phyloP scores from a whole-genome alignment of 2,113 vertebrate genomes.

The Nyctereutes procyonoides region DNA sequence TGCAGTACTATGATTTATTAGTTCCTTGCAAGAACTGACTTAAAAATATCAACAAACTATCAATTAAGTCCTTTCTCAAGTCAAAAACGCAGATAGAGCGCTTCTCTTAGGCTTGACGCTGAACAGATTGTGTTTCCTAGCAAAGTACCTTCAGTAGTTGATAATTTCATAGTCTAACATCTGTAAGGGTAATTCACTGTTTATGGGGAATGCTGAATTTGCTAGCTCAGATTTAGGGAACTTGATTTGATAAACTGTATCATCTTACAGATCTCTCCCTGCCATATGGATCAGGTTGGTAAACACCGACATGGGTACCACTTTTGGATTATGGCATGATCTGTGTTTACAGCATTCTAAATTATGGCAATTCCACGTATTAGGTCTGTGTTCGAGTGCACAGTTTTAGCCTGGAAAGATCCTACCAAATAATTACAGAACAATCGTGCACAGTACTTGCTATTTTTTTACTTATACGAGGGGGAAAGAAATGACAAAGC shows the following conservation, averaged over 20 bases:
- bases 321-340: slow-evolving; percentile 53
- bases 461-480: slow-evolving; percentile 57
- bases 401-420: slow-evolving; percentile 44
- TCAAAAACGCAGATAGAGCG: slow-evolving; percentile 31
- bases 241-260: slow-evolving; percentile 71
- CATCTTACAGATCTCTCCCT: slow-evolving; percentile 46
- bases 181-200: slow-evolving; percentile 72
- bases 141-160: slow-evolving; percentile 68
- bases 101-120: slow-evolving; percentile 42
- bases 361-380: slow-evolving; percentile 58
- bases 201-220: slow-evolving; percentile 67
- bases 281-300: slow-evolving; percentile 59
- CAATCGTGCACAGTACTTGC: neutral
- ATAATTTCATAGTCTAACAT: slow-evolving; percentile 79
- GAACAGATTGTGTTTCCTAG: slow-evolving; percentile 77
- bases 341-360: slow-evolving; percentile 57
- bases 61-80: slow-evolving; percentile 65
- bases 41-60: slow-evolving; percentile 73
- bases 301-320: slow-evolving; percentile 46
- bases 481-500: slow-evolving; percentile 48
- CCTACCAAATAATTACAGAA: slow-evolving; percentile 57
- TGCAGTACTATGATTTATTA: slow-evolving; percentile 58
- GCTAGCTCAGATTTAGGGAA: slow-evolving; percentile 58
- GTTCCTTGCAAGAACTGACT: slow-evolving; percentile 67
- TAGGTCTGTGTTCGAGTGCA: slow-evolving; percentile 54